Percentiles rank a stretch among this genome's conserved stretches.
Evolutionary conservation across 2,797 vertebrate species (phyloP).

Genomic region (Poecilia velifera): DNA sequence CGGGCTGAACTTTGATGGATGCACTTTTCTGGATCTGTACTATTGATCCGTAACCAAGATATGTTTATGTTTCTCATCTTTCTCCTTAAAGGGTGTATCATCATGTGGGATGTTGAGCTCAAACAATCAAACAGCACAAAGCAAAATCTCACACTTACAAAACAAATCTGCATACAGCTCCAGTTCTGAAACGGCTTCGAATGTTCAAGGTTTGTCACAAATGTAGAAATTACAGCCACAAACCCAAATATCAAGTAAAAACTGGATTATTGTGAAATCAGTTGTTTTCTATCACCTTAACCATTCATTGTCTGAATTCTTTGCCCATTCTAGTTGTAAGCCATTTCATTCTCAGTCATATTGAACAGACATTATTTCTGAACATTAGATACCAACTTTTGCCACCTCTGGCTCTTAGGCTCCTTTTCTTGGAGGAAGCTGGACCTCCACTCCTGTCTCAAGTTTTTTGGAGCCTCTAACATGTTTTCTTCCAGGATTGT

Average conservation of each 20-base stretch:
- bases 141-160: slow-evolving; percentile 14
- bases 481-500: neutral
- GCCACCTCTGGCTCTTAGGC: neutral
- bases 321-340: neutral
- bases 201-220: neutral
- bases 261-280: neutral
- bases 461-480: neutral
- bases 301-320: no score
- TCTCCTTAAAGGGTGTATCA: neutral
- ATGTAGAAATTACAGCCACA: neutral
- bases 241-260: neutral
- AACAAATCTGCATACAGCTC: neutral
- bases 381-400: neutral
- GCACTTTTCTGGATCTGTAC: slow-evolving; percentile 9
- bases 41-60: slow-evolving; percentile 5
- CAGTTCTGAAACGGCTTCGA: neutral
- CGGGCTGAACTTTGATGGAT: slow-evolving; percentile 29
- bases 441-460: neutral
- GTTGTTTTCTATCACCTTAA: neutral
- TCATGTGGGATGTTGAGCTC: neutral
- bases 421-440: neutral
- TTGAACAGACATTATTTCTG: neutral
- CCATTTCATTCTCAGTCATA: neutral
- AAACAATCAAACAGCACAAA: slow-evolving; percentile 1
- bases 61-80: neutral